These are phyloP conservation scores for Thumatha senex DNA, from an alignment of 2,888 invertebrate species.

Conservation along the genomic window DNA sequence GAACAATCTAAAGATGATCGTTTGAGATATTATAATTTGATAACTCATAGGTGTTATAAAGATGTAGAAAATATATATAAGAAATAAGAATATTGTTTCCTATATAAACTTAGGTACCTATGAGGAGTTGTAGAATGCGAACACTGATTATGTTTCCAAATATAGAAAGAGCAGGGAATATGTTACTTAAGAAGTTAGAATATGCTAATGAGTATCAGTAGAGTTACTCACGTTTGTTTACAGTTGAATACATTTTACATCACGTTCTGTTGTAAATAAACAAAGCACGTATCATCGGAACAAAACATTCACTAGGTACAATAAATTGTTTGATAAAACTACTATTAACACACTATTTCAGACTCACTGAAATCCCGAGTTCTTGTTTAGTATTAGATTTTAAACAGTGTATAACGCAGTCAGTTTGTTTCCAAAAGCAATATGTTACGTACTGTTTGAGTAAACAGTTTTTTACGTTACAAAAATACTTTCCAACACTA, in stretches of 20 bases:
- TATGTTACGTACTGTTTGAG: slow-evolving; percentile 25
- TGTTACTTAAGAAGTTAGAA: slow-evolving; percentile 45
- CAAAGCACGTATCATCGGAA: slow-evolving; percentile 42
- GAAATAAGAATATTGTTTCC: no score
- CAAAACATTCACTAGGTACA: slow-evolving; percentile 26
- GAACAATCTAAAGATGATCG: no score
- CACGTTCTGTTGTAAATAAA: slow-evolving; percentile 46
- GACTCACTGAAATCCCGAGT: slow-evolving; percentile 10
- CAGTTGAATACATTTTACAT: slow-evolving; percentile 48
- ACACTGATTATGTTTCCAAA: slow-evolving; percentile 33
- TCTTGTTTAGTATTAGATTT: slow-evolving; percentile 11
- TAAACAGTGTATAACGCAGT: slow-evolving; percentile 14
- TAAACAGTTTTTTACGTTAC: slow-evolving; percentile 27
- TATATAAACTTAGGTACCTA: neutral
- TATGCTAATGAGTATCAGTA: slow-evolving; percentile 46
- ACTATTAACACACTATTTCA: slow-evolving; percentile 1
- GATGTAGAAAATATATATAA: no score
- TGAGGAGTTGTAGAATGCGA: neutral
- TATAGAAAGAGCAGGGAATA: slow-evolving; percentile 46
- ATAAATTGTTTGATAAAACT: slow-evolving; percentile 28
- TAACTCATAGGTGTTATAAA: no score
- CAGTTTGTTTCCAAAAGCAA: slow-evolving; percentile 20
- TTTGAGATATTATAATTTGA: no score
- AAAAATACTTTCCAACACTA: slow-evolving; percentile 18
- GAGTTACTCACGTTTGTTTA: slow-evolving; percentile 59